Evolutionary conservation across 2,113 vertebrate species (phyloP), one percentile per base, ranked within the genome.

Genomic region (Typhlomys cinereus): DNA sequence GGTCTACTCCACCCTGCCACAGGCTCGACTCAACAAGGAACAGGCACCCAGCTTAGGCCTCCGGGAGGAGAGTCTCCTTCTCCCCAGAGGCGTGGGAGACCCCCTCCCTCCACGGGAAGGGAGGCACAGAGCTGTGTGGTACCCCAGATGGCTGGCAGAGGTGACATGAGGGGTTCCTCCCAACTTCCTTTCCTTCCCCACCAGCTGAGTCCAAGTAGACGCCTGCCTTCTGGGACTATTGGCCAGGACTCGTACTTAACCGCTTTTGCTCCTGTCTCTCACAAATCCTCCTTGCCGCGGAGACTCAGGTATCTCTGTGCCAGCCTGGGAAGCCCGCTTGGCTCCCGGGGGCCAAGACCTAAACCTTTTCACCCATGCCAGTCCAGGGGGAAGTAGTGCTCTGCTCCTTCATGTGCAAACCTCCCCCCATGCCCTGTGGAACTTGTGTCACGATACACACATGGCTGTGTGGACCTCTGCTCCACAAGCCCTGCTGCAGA

Each of bases 101-200:
- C n/a, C n/a, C n/a, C 29, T 29, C 36, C 17, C 25, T 2, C 0
- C 2, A 7, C 4, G 29, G 46, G 11, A 7, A 14, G 75, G 48
- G 25, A 41, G 44, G n/a, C 7, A 0, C 50, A 27, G 50, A 64
- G 62, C 88, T 52, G 74, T 62, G 41, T 11, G 1, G 39, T 80
- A 59, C 46, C 31, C 6, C 3, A 27, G 67, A 36, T 9, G 2
- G 20, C 13, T 44, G 62, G 48, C 75, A 39, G 36, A 74, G 25
- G 14, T 25, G 27, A 70, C 21, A 0, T 3, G 78, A 89, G 75
- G 52, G 23, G 31, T 62, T 92, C 66, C 36, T 23, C 34, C n/a
- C 59, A 36, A 23, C 50, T 62, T 75, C 48, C 78, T 76, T 90
- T 27, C 21, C 36, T 18, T 74, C 46, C 21, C 41, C 44, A 74